Evolutionary conservation across 2,888 invertebrate genomes (phyloP), one percentile per base, ranked within the genome.

Genomic region (Lasioglossum lativentre): DNA sequence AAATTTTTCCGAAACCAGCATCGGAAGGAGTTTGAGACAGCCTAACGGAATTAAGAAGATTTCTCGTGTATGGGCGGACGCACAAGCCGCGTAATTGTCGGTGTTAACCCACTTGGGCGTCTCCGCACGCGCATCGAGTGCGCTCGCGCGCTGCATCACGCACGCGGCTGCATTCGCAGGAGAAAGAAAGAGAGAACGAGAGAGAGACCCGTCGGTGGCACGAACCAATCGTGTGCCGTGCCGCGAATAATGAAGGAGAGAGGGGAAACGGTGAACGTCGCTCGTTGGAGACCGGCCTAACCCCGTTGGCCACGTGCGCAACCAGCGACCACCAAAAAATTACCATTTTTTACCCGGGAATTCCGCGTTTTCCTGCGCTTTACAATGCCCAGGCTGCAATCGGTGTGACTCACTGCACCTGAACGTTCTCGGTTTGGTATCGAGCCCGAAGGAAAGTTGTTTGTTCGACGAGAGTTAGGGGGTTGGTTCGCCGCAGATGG

Each of bases 61-160:
- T 90, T 86, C 82, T 75, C 84, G 85, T 85, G 82, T 75, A 91
- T 90, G 90, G 91, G 90, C 88, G 92, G 90, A 90, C 92, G 85
- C 89, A 80, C 83, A 86, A 89, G 88, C 85, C 89, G 86, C 88
- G 93, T 93, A 93, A 93, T 93, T 92, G 92, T 92, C 90, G 91
- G 92, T 88, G 92, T 93, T 93, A 93, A 93, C 93, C 92, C 93
- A 93, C 91, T 93, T 93, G 91, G 93, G 93, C 93, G 93, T 93
- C 92, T 91, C 92, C 86, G 87, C 90, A 85, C 86, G 92, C 86
- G 91, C 89, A 83, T 83, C 85, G 84, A 78, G 83, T 38, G 78
- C 83, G 86, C 83, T 79, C 83, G 83, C 88, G 89, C 80, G 83
- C 80, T 68, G 75, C 82, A 78, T 82, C 86, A 83, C 78, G 88